Evolutionary conservation across 2,797 vertebrate genomes (phyloP).

Genomic region (Silurus lanzhouensis): DNA sequence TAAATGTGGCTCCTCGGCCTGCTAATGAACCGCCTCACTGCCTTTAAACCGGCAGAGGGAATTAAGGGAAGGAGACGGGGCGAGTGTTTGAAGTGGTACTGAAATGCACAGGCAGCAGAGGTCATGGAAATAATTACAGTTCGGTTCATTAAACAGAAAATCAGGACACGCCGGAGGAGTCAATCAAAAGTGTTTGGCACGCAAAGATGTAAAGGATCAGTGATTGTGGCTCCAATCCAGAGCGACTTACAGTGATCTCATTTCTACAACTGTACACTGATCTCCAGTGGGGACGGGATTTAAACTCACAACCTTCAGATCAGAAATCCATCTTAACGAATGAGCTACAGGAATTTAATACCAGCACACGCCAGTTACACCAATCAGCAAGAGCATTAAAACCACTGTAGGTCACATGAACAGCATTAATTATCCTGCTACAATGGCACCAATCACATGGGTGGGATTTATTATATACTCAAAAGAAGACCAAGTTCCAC

Average conservation of each 20-base stretch:
- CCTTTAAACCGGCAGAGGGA: not conserved
- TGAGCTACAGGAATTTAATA: not conserved
- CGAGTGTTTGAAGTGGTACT: not conserved
- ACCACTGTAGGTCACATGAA: no score
- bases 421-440: no score
- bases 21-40: not conserved
- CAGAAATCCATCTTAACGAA: no score
- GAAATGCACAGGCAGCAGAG: not conserved
- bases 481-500: no score
- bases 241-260: no score
- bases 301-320: no score
- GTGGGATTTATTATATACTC: no score
- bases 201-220: not conserved
- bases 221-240: not conserved
- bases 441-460: no score
- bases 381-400: no score
- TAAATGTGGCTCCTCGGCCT: not conserved
- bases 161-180: not conserved
- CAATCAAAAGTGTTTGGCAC: not conserved
- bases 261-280: no score
- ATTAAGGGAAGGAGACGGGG: not conserved
- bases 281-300: no score
- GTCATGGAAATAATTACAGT: no score
- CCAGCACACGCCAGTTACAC: not conserved
- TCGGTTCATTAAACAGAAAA: not conserved